Evolutionary conservation across 2,797 vertebrate species (phyloP).

Genomic region (Sphenopsis melanotis): DNA sequence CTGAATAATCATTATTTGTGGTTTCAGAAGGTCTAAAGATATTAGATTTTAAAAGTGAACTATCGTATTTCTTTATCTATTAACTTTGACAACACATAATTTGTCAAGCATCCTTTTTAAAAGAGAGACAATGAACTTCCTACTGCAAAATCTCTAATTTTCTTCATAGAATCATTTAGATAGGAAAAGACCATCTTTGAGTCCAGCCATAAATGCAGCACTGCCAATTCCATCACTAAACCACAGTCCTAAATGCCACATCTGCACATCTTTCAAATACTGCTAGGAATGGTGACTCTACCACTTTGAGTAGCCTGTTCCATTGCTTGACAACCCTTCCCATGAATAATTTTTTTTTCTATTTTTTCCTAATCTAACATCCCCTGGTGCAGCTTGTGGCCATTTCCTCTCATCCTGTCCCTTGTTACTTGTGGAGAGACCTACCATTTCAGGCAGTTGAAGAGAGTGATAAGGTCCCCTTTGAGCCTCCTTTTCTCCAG

Average conservation of each 20-base stretch:
- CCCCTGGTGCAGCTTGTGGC: neutral
- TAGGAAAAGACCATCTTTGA: neutral
- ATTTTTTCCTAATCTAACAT: neutral
- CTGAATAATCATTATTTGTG: neutral
- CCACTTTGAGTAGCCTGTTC: neutral
- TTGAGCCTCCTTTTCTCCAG: neutral
- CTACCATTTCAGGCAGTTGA: neutral
- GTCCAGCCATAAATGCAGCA: neutral
- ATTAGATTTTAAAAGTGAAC: neutral
- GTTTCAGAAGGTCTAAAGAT: neutral
- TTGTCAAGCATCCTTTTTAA: neutral
- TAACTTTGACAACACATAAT: neutral
- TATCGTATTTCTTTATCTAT: neutral
- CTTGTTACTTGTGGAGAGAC: neutral
- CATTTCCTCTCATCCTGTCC: neutral
- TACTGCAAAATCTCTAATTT: neutral
- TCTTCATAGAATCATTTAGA: neutral
- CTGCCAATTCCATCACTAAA: neutral
- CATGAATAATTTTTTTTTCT: neutral
- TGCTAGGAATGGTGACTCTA: rapidly evolving
- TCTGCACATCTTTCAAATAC: rapidly evolving
- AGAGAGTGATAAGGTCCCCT: rapidly evolving
- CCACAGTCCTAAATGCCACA: rapidly evolving
- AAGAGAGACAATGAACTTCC: neutral
- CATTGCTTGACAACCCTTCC: rapidly evolving